Conservation (phyloP, 2,113 vertebrate genomes). For the Rhizomys pruinosus region DNA sequence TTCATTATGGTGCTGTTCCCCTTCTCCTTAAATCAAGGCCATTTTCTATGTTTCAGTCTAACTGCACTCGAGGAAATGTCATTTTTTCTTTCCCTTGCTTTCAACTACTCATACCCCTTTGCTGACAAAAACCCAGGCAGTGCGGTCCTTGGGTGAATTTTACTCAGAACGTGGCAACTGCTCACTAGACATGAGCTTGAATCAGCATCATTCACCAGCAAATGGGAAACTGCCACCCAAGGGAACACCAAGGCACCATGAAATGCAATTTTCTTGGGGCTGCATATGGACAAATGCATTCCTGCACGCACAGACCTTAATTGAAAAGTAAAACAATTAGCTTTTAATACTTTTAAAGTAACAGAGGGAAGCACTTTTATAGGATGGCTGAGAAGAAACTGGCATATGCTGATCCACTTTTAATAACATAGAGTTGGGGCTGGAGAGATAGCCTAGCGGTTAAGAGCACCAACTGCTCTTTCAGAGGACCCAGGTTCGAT, state of each 20-base stretch:
- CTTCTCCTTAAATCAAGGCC: conserved; percentile 68
- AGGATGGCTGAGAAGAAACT: conserved; percentile 69
- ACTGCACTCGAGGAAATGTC: not conserved
- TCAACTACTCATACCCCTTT: conserved; percentile 49
- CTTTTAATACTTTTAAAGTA: conserved; percentile 72
- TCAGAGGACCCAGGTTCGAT: too few species aligned
- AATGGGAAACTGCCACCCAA: conserved; percentile 1
- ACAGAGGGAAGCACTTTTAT: conserved; percentile 70
- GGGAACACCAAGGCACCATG: not conserved
- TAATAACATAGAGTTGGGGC: conserved; percentile 75
- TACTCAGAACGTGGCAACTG: conserved; percentile 2
- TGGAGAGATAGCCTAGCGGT: too few species aligned
- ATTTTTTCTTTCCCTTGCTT: conserved; percentile 51
- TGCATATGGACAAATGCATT: not conserved
- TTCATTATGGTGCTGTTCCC: conserved; percentile 50
- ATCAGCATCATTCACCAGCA: conserved; percentile 22
- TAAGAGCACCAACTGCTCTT: too few species aligned
- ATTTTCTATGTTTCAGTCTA: conserved; percentile 54
- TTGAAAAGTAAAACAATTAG: conserved; percentile 80
- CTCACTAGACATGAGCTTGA: not conserved
- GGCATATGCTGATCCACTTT: conserved; percentile 52
- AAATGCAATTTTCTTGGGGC: not conserved
- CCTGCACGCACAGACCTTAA: conserved; percentile 55
- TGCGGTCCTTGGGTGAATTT: conserved; percentile 11
- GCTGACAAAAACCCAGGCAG: conserved; percentile 30